Evolutionary conservation across 2,113 vertebrate genomes (phyloP), one percentile per base, ranked within the genome.

Genomic region (Syngnathoides biaculeatus): DNA sequence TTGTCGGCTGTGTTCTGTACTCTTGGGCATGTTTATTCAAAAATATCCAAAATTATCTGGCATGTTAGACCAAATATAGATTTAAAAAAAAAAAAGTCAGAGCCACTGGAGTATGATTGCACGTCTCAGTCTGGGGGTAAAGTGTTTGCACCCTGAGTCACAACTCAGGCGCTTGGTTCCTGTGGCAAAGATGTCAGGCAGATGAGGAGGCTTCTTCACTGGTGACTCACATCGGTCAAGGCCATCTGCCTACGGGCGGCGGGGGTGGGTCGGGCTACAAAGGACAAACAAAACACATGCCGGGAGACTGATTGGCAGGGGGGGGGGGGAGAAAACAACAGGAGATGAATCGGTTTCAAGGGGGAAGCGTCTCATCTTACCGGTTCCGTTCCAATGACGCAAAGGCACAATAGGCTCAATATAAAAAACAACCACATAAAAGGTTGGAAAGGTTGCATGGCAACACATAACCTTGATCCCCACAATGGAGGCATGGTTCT

Each of bases 171-270:
- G 3, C 15, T 68, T 76, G 75, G 62, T 73, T 81, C 84, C 77
- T 40, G 55, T 80, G 79, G 80, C 67, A 67, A 35, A 52, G 81
- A 73, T 72, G 68, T 70, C 74, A 70, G 15, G 71, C 79, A 77
- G 65, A 82, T 69, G 69, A 74, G 64, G 74, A 72, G 81, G 42
- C 66, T 59, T 64, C 26, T 72, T 68, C 40, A 57, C 71, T 60
- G 69, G 69, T 86, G 81, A 86, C 69, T 88, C 81, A 86, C 73
- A 79, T 85, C 76, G 75, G 74, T 57, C 56, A 59, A 24, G 79
- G 67, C 50, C 69, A 61, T 72, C 73, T 72, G 72, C 80, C 79
- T 9, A 14, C 26, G 65, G 76, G 71, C 12, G 38, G 52, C 13
- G 15, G 47, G 40, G 67, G 59, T n/a, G n/a, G n/a, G n/a, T n/a